phyloP scores from a whole-genome alignment of 2,113 vertebrate genomes.

The Peucedramus taeniatus region DNA sequence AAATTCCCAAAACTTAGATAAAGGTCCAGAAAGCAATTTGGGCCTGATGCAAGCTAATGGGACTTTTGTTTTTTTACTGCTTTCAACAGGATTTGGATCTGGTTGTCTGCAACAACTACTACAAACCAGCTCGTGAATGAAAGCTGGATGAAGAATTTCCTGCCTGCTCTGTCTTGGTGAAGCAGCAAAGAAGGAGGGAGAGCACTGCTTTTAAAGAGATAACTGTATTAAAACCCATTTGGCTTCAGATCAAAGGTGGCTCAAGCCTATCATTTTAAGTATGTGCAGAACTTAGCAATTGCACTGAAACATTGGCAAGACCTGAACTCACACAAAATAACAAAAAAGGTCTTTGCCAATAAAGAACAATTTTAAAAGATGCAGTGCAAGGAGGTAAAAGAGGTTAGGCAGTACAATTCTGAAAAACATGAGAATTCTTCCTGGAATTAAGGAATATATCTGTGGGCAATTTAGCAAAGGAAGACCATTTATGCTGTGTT shows the following conservation, averaged over 20 bases:
- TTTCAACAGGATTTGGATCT: background rate
- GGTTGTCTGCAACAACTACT: background rate
- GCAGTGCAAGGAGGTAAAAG: background rate
- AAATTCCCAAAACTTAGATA: background rate
- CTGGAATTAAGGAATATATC: background rate
- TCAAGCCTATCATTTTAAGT: background rate
- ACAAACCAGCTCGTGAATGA: background rate
- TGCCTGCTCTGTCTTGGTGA: slow-evolving; percentile 24
- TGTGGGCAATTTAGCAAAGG: background rate
- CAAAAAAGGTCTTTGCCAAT: background rate
- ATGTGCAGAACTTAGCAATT: slow-evolving; percentile 3
- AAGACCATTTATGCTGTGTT: background rate
- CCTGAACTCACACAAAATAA: background rate
- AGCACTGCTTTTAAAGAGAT: slow-evolving; percentile 32
- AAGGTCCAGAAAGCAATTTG: background rate
- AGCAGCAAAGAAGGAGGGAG: background rate
- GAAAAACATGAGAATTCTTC: background rate
- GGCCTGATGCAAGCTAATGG: background rate
- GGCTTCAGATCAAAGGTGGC: slow-evolving; percentile 60
- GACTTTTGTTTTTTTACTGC: background rate
- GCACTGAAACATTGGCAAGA: slow-evolving; percentile 4
- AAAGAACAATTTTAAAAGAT: background rate
- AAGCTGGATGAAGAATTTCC: slow-evolving; percentile 54
- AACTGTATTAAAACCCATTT: slow-evolving; percentile 24
- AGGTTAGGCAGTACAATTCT: background rate